Evolutionary conservation across 2,888 invertebrate species (phyloP), one percentile per base, ranked within the genome.

Genomic region (Miltochrista miniata): DNA sequence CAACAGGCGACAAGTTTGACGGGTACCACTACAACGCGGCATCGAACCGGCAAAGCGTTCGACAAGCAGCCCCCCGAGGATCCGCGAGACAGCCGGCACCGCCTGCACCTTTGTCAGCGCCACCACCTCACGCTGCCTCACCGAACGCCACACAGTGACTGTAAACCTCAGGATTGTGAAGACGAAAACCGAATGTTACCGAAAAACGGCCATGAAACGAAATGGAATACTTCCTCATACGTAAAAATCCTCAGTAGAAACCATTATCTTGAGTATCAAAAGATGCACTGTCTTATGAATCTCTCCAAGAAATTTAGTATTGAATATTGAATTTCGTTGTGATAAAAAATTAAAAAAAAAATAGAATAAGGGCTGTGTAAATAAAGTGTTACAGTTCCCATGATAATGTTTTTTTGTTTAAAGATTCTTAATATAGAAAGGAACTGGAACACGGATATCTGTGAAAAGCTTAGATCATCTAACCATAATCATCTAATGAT

Each of bases 11-110:
- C 64, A 90, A 90, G 63, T 90, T 88, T 68, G 90, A 89, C 48
- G 91, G 90, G 7, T 91, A 90, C 78, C 90, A 90, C 69, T 91
- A 90, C 79, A 90, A 90, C 72, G 90, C 90, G 24, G 91, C 90
- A 30, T 87, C 90, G 2, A 90, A 81, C 69, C 72, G 90, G 3
- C 87, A 88, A 70, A 83, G 74, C 56, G 88, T 90, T 36, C 64
- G 91, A 0, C 85, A 85, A 39, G 74, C 83, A 11, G 74, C 88
- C 44, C 81, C 90, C 43, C 72, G 83, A 40, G 76, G 77, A 18
- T 39, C 72, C 5, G 12, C 76, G 5, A 66, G 79, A 1, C 65
- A 55, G n/a, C 35, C 74, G 13, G 47, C 74, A 7, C 39, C 74
- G 13, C 48, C 74, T 1, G 46, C 74, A 30, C 63, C 76, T 33